Percentiles rank a stretch among this genome's conserved stretches.
phyloP scores from a whole-genome alignment of 2,113 vertebrate genomes.

The Struthidea cinerea region DNA sequence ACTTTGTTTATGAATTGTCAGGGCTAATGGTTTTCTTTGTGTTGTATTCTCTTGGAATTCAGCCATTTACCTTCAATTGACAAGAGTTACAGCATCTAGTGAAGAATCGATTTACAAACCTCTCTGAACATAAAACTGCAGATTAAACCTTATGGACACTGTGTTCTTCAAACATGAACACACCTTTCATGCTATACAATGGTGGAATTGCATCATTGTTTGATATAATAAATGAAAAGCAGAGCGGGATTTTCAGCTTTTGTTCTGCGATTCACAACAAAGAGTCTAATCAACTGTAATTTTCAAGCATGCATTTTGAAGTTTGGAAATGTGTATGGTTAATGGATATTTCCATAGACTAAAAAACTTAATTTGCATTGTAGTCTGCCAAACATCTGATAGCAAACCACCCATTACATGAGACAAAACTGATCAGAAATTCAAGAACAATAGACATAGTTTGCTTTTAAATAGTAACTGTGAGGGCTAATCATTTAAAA shows the following conservation, averaged over 20 bases:
- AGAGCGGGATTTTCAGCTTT: neutral
- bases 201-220: conserved; percentile 7
- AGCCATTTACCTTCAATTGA: conserved; percentile 63
- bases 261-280: conserved; percentile 39
- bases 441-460: neutral
- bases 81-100: conserved; percentile 42
- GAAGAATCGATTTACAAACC: conserved; percentile 57
- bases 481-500: neutral
- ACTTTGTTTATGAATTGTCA: conserved; percentile 61
- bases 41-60: conserved; percentile 52
- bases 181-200: conserved; percentile 20
- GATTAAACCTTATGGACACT: conserved; percentile 48
- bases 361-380: conserved; percentile 9
- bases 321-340: neutral
- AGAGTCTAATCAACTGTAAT: conserved; percentile 37
- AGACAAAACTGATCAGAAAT: neutral
- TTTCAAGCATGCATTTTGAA: conserved; percentile 46
- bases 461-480: neutral
- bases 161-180: conserved; percentile 24
- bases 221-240: conserved; percentile 38
- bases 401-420: neutral
- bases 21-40: conserved; percentile 61
- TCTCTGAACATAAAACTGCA: conserved; percentile 32
- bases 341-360: neutral
- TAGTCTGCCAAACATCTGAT: conserved; percentile 24